Evolutionary conservation across 1,140 invertebrate species (phyloP).

Genomic region (Rhagoletis zephyria): DNA sequence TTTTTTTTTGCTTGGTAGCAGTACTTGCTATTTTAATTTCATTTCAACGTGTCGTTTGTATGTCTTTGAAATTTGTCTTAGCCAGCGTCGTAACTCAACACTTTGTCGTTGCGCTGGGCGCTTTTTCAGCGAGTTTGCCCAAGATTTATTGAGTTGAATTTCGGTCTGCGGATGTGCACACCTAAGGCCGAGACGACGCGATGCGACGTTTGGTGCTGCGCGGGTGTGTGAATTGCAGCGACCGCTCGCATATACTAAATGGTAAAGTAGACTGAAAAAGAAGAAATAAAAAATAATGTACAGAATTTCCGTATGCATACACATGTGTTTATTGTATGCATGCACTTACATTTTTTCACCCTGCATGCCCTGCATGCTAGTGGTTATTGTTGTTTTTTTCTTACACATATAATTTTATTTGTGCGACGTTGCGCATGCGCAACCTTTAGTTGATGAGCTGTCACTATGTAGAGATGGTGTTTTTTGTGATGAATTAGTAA

Average conservation of each 20-base stretch:
- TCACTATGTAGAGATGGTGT: not conserved
- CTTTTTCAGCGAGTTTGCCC: conserved; percentile 36
- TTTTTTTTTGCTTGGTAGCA: not conserved
- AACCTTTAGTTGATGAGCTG: conserved; percentile 38
- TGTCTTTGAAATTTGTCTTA: conserved; percentile 41
- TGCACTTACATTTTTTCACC: conserved; percentile 16
- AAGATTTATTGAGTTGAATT: conserved; percentile 49
- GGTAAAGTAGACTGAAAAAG: too few species aligned
- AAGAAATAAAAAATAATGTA: too few species aligned
- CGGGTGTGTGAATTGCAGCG: not conserved
- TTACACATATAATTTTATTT: not conserved
- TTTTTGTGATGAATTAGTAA: conserved; percentile 38
- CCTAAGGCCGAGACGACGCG: conserved; percentile 12
- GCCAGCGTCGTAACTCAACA: conserved; percentile 33
- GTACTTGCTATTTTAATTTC: not conserved
- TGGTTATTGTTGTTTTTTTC: not conserved
- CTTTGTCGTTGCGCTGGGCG: conserved; percentile 33
- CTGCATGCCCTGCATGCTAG: not conserved
- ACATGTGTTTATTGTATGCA: not conserved
- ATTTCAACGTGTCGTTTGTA: not conserved
- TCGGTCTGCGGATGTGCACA: conserved; percentile 44
- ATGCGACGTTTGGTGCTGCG: not conserved
- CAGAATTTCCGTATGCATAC: not conserved
- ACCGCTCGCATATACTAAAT: not conserved
- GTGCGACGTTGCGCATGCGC: conserved; percentile 34